Conservation (phyloP, 2,888 invertebrate genomes). For the Alsophila aescularia region DNA sequence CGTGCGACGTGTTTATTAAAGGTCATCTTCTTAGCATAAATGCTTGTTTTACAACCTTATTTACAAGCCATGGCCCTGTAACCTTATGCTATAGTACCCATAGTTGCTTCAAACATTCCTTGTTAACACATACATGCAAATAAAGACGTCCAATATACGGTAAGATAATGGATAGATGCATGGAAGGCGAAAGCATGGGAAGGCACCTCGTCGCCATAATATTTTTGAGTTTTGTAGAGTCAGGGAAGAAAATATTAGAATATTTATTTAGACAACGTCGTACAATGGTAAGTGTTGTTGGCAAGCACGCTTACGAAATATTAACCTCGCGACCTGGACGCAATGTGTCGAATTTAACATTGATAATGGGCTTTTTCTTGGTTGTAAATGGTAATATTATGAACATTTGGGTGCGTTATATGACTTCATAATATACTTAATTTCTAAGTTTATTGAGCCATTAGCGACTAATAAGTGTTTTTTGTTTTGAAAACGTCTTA, state of each 20-base stretch:
- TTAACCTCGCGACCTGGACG: slow-evolving; percentile 31
- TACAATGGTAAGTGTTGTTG: neutral
- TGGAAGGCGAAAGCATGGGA: neutral
- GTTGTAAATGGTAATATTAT: slow-evolving; percentile 7
- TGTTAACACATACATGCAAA: slow-evolving; percentile 57
- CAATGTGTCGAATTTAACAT: slow-evolving; percentile 46
- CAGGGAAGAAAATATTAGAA: neutral
- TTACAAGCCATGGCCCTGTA: slow-evolving; percentile 10
- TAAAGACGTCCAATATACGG: slow-evolving; percentile 50
- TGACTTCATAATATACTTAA: neutral
- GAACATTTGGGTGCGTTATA: slow-evolving; percentile 1
- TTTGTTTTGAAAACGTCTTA: too few relatives aligned
- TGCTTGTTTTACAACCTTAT: slow-evolving; percentile 10
- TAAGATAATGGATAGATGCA: slow-evolving; percentile 29
- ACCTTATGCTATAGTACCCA: slow-evolving; percentile 26
- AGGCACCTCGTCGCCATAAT: neutral
- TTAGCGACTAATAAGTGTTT: too few relatives aligned
- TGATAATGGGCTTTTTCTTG: slow-evolving; percentile 46
- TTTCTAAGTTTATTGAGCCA: too few relatives aligned
- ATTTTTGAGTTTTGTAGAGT: neutral
- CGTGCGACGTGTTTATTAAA: neutral
- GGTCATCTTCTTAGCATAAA: slow-evolving; percentile 7
- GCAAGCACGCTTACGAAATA: slow-evolving; percentile 43
- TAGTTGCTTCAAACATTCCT: slow-evolving; percentile 45
- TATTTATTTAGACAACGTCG: slow-evolving; percentile 1